Base-by-base conservation (phyloP, 2,888 invertebrate genomes). In the Boloria selene region DNA sequence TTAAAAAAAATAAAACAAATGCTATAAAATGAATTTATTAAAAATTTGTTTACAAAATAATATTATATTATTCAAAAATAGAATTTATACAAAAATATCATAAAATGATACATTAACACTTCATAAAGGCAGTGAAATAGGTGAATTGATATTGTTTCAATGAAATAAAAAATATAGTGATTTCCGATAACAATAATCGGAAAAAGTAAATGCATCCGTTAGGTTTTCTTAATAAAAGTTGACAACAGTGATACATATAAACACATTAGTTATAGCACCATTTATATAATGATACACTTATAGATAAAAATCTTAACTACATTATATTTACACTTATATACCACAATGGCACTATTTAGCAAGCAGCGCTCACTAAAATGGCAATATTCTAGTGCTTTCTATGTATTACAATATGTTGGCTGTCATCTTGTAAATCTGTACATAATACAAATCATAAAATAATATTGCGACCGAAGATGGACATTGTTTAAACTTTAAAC, bases 11-110 rank as follows among this genome's bases (percentile, higher is more conserved):
- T 7, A 51, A 13, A 56, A 50, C 16, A 51, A 17, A 18, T 14
- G 13, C 26, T 51, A 17, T 58, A 56, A 75, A 76, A 74, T 72
- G 70, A 58, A 73, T 79, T 77, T 79, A 77, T 75, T 69, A 69
- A 71, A 68, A 76, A 76, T 78, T 75, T 74, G 71, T 73, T 79
- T 74, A 77, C 75, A 78, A 79, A 82, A 81, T 81, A 82, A 82
- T 75, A 73, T 77, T 75, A 76, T 79, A 82, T 82, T 73, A 77
- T 80, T 79, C 78, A 79, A 84, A 86, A 85, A 86, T 85, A 84
- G 73, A 78, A 75, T 79, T 76, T 72, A 77, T 74, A 42, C 42
- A 55, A 45, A 56, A 56, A 56, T 56, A 56, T 56, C 44, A 56
- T 45, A 26, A 26, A 38, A 38, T 38, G 16, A n/a, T 45, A 16